Evolutionary conservation across 2,888 invertebrate genomes (phyloP), one percentile per base, ranked within the genome.

Genomic region (Zele albiditarsus): DNA sequence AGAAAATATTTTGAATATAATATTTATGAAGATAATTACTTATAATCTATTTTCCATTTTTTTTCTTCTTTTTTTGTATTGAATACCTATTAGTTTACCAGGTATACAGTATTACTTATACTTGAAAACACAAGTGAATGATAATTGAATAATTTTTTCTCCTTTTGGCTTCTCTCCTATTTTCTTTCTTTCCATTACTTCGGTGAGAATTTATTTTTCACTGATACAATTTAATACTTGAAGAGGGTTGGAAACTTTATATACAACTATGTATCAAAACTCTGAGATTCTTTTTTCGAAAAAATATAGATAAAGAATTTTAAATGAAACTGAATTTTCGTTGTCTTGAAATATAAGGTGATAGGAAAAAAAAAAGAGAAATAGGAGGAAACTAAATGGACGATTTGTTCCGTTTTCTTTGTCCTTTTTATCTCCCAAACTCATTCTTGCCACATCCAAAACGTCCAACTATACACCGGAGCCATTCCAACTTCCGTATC

Each of bases 271-370:
- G 0, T n/a, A n/a, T 2, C 16, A 46, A 46, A 38, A 16, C 16
- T n/a, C n/a, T 0, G 14, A 14, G n/a, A 38, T 46, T n/a, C 3
- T n/a, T 46, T 46, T 46, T 46, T 6, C 27, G n/a, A 67, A 67
- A 46, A n/a, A 49, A 23, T 46, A 53, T 57, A n/a, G 31, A 14
- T n/a, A 10, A 53, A 28, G 68, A 68, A 68, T 68, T 49, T 31
- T 8, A 49, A 28, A 12, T 57, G 16, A 49, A 68, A 68, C 49
- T 68, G 49, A 68, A 68, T 68, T 68, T 68, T 68, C 49, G n/a
- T 49, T 68, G 53, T 68, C 53, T 53, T 53, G 28, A 46, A 31
- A 6, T n/a, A 38, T 1, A 38, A 38, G 38, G 38, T 38, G 38
- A 12, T 8, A 8, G 12, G 2, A 38, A 38, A 38, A 38, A 38